These are phyloP conservation scores for Apamea monoglypha DNA, from an alignment of 2,888 invertebrate species.

Conservation along the genomic window DNA sequence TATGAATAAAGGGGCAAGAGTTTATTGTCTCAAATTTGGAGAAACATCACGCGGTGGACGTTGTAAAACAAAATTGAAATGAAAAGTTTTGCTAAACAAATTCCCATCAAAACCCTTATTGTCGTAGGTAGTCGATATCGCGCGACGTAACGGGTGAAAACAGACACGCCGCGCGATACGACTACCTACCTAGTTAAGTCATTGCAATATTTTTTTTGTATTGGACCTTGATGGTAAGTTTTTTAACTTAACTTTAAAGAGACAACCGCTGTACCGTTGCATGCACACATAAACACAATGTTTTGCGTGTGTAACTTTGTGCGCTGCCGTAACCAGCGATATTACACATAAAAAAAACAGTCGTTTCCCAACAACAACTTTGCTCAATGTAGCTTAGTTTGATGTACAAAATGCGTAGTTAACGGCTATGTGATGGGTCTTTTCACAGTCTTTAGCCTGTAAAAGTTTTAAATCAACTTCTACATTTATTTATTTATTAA, in stretches of 20 bases:
- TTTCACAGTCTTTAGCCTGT: not conserved
- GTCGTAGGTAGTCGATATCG: not conserved
- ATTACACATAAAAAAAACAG: not conserved
- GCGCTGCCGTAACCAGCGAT: not conserved
- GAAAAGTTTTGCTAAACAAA: too few relatives aligned
- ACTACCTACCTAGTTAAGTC: too few relatives aligned
- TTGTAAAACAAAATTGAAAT: not conserved
- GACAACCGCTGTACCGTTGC: too few relatives aligned
- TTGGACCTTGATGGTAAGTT: not conserved
- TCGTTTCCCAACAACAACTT: not conserved
- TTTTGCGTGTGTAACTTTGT: not conserved
- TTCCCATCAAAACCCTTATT: not conserved
- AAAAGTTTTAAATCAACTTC: not conserved
- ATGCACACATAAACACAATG: too few relatives aligned
- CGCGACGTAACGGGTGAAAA: not conserved
- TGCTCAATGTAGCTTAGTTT: not conserved
- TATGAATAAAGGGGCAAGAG: not conserved
- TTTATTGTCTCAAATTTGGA: not conserved
- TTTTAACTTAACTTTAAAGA: not conserved
- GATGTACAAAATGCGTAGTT: not conserved
- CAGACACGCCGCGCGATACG: not conserved
- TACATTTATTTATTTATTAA: too few relatives aligned
- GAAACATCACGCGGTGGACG: not conserved
- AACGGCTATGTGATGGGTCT: too few relatives aligned
- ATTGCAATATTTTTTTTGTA: not conserved